A percentile compares a stretch with the other conserved stretches of the same genome.
These are phyloP conservation scores for Pomacea maculata DNA, from an alignment of 1,140 invertebrate genomes.

Conservation along the genomic window DNA sequence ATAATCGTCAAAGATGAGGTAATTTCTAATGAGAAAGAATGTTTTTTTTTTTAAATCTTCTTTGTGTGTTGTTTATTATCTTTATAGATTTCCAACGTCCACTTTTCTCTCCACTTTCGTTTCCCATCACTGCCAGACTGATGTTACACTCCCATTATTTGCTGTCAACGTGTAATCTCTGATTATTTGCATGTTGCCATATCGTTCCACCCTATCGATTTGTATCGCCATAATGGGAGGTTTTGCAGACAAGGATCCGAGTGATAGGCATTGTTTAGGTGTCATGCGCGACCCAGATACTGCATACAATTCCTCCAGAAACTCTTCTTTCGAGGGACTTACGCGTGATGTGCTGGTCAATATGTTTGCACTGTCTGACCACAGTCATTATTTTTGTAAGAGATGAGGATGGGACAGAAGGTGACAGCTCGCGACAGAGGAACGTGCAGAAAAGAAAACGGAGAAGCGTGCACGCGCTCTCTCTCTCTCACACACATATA, in stretches of 20 bases:
- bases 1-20: too few species aligned
- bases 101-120: background rate
- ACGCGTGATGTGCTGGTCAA: background rate
- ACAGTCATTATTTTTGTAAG: background rate
- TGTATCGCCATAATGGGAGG: background rate
- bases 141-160: background rate
- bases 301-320: background rate
- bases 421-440: background rate
- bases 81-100: too few species aligned
- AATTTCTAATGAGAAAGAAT: too few species aligned
- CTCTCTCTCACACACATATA: too few species aligned
- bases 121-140: background rate
- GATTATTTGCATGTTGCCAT: background rate
- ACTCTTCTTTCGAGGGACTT: background rate
- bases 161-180: background rate
- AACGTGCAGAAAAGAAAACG: background rate
- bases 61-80: too few species aligned
- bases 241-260: slow-evolving; percentile 8
- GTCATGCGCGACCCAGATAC: slow-evolving; percentile 1
- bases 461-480: too few species aligned
- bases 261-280: slow-evolving; percentile 15
- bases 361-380: slow-evolving; percentile 3
- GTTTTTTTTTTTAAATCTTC: too few species aligned
- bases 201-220: slow-evolving; percentile 10
- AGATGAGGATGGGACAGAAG: background rate